Percentiles rank a stretch among this genome's conserved stretches.
These are phyloP conservation scores for Deroptyus accipitrinus DNA, from an alignment of 2,113 vertebrate genomes.

Conservation along the genomic window DNA sequence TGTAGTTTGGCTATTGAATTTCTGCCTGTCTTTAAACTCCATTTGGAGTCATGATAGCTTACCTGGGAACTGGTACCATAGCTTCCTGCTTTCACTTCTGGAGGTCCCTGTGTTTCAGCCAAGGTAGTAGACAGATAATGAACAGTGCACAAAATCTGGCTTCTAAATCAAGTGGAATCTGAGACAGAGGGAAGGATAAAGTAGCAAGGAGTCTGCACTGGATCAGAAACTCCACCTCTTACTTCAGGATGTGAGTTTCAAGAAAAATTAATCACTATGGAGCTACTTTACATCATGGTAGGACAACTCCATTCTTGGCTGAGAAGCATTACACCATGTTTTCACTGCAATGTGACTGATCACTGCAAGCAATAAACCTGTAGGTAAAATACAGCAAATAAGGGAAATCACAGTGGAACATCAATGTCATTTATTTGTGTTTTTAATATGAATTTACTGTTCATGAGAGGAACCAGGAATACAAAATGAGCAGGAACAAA, in stretches of 20 bases:
- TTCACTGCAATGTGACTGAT: background rate
- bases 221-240: background rate
- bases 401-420: background rate
- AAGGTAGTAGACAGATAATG: background rate
- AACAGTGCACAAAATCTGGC: background rate
- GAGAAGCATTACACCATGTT: background rate
- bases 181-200: background rate
- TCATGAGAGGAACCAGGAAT: background rate
- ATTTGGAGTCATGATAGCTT: background rate
- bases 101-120: background rate
- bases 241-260: background rate
- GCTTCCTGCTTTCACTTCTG: background rate
- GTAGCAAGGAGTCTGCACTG: background rate
- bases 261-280: background rate
- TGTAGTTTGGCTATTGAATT: background rate
- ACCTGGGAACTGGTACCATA: background rate
- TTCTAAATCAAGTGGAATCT: background rate
- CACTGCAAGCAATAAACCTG: background rate
- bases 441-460: background rate
- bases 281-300: background rate
- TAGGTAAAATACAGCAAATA: background rate
- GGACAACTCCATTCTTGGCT: background rate
- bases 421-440: background rate
- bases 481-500: background rate
- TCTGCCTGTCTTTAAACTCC: background rate